Evolutionary conservation across 2,113 vertebrate genomes (phyloP), one percentile per base, ranked within the genome.

Genomic region (Xenopus borealis): DNA sequence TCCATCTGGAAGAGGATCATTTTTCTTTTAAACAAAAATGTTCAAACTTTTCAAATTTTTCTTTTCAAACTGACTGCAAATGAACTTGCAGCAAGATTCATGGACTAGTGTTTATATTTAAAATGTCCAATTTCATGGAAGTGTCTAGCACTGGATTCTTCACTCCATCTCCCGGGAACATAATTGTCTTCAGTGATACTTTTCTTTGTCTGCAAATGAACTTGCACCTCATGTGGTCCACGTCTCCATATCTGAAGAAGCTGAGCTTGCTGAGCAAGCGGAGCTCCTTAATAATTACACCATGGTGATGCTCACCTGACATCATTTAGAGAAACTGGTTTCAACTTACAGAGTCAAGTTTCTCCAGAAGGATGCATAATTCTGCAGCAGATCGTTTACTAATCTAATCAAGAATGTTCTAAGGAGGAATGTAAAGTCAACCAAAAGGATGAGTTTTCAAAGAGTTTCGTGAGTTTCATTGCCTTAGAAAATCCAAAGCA

Each of bases 291-390:
- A 23, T 12, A 85, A 73, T 71, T 88, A 84, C 58, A 88, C 84
- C 11, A 87, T 85, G 74, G 83, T 87, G 64, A 85, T 89, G 82
- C 85, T 88, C 75, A 84, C 80, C 30, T 82, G 86, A 8, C 83
- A 88, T 72, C 86, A 86, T 40, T 40, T 40, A 40, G 83, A 89
- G 66, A 30, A 86, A 2, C 67, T 89, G 46, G 86, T 88, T 69
- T 89, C 88, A 30, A 86, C 88, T 62, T 89, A 86, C 52, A 86
- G 86, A 78, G 86, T 86, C 80, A 89, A 89, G 66, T 69, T 88
- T 14, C 79, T 86, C 63, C 86, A 88, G 61, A 82, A 85, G 72
- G 53, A n/a, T 17, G 7, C 8, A n/a, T 83, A 83, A 52, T 75
- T 69, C 46, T 75, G 69, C 46, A 44, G n/a, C 17, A 52, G 16